A percentile compares a stretch with the other conserved stretches of the same genome.
phyloP scores from a whole-genome alignment of 2,797 vertebrate species.

The Myiotriccus ornatus region DNA sequence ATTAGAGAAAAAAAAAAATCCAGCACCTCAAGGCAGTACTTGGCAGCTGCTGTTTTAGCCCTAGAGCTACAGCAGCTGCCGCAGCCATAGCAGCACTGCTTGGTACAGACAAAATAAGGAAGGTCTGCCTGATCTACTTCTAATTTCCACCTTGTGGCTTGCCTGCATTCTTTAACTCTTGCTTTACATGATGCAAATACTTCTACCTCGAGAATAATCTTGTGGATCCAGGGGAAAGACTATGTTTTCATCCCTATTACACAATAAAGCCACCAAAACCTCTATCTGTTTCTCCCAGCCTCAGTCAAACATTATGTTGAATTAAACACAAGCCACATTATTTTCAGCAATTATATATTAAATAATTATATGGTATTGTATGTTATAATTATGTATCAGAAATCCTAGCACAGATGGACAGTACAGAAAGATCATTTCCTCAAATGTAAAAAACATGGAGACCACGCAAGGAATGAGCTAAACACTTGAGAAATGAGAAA shows the following conservation, averaged over 20 bases:
- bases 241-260: background rate
- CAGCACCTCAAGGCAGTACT: conserved; percentile 6
- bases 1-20: conserved; percentile 5
- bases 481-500: background rate
- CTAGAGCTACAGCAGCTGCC: conserved; percentile 40
- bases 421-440: background rate
- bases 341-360: background rate
- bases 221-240: background rate
- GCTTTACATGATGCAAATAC: background rate
- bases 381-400: background rate
- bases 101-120: background rate
- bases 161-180: conserved; percentile 2
- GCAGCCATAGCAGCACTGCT: background rate
- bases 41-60: conserved; percentile 29
- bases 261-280: background rate
- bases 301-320: background rate
- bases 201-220: background rate
- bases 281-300: background rate
- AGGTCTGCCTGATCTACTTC: background rate
- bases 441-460: background rate
- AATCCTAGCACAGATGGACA: background rate
- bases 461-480: background rate
- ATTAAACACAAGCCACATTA: background rate
- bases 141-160: background rate
- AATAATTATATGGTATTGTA: background rate